Base-by-base conservation (phyloP, 2,113 vertebrate genomes). In the Myrmophylax atrothorax region DNA sequence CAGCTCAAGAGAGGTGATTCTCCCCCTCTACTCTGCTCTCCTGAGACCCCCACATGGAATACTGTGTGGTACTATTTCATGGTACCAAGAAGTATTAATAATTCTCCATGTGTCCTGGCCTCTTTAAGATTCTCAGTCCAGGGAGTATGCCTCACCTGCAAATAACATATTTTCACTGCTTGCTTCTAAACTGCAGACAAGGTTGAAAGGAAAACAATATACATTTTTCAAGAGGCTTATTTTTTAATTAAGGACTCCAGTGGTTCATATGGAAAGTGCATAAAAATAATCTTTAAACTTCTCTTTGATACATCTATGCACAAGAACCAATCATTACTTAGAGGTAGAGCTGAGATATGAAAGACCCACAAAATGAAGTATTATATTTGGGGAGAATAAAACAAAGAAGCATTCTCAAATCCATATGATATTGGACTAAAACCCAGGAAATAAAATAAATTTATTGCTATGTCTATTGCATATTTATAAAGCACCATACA, bases 161-260 rank as follows among this genome's bases (percentile, higher is more conserved):
- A 82, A 50, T 3, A 77, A 13, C 9, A 6, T 50, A 72, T 80
- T 89, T 90, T 84, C 64, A 58, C 42, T 38, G 26, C 35, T 26
- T 74, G 55, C 28, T 78, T 77, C 81, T 63, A 63, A 64, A 91
- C 66, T 14, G 47, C 47, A 93, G 60, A 70, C 35, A n/a, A 87
- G 44, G 12, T 63, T 87, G 86, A 69, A 96, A 85, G 46, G 38
- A 77, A 96, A 82, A 86, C 62, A 82, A 84, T 55, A 52, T 72
- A 29, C 28, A 62, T 56, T 88, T 94, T 93, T 89, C 76, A 78
- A 93, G 70, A 91, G 69, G 4, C 4, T 95, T 91, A 69, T 75
- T 87, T 93, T 89, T 68, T 44, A 94, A 82, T 68, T 85, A 94
- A 89, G 56, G 25, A 85, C 72, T 84, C 22, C 33, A 77, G 49